Conservation (phyloP, 92 coral and sea anemone species). For the Pocillopora meandrina region DNA sequence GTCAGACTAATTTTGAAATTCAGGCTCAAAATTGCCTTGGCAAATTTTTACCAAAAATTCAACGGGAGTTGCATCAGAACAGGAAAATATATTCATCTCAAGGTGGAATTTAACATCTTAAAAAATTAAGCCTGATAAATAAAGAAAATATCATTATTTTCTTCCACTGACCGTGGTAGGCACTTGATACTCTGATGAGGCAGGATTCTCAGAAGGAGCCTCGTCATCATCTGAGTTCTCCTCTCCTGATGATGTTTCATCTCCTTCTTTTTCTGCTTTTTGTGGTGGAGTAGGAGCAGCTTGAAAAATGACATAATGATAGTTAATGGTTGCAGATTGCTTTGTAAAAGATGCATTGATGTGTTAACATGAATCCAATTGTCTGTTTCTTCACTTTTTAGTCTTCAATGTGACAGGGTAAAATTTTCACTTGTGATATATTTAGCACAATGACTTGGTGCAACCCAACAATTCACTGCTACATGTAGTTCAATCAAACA, state of each 20-base stretch:
- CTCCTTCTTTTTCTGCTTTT: conserved; percentile 52
- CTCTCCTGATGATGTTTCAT: conserved; percentile 79
- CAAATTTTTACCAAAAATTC: no score
- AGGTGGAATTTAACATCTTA: neutral
- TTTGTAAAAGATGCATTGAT: neutral
- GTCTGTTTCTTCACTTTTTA: no score
- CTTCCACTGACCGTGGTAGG: conserved; percentile 65
- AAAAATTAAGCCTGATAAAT: neutral
- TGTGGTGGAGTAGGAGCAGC: conserved; percentile 50
- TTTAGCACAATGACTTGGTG: no score
- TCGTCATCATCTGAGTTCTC: conserved; percentile 92
- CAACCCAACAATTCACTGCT: no score
- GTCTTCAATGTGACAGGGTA: no score
- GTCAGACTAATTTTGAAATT: no score
- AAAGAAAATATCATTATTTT: neutral
- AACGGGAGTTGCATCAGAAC: no score
- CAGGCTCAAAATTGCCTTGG: no score
- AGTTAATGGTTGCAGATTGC: neutral
- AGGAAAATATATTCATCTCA: no score
- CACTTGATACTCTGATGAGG: conserved; percentile 60
- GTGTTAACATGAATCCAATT: no score
- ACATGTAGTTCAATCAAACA: no score
- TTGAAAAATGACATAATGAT: neutral
- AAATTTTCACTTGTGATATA: no score
- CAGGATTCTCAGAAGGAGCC: conserved; percentile 28